Evolutionary conservation across 2,113 vertebrate genomes (phyloP).

Genomic region (Psettodes erumei): DNA sequence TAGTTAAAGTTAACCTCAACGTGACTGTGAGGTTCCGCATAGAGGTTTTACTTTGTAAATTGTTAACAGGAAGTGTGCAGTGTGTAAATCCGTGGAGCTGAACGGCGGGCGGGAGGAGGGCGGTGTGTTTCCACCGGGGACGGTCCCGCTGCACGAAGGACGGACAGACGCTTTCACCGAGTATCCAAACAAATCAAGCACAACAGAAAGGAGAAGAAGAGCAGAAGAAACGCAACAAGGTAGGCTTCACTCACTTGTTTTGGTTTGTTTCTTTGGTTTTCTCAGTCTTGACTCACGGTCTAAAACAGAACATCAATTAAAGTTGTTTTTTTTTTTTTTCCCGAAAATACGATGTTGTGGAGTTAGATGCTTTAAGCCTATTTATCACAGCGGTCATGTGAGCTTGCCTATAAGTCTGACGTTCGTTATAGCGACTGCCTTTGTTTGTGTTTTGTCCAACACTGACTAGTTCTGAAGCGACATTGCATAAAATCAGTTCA

Average conservation of each 20-base stretch:
- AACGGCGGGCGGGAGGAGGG: neutral
- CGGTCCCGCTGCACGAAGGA: constrained; percentile 52
- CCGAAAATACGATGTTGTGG: neutral
- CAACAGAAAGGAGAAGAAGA: neutral
- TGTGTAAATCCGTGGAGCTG: neutral
- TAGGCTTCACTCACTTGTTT: neutral
- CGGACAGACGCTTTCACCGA: constrained; percentile 63
- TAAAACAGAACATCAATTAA: neutral
- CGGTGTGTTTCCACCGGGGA: constrained; percentile 43
- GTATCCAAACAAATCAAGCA: constrained; percentile 8
- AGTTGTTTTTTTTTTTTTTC: constrained; percentile 24
- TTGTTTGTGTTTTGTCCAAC: neutral
- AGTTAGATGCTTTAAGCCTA: neutral
- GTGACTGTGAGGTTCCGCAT: neutral
- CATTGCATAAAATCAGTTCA: too few species aligned
- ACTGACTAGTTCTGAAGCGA: too few species aligned
- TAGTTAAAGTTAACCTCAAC: too few species aligned
- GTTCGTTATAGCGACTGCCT: neutral
- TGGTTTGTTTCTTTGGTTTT: accelerated
- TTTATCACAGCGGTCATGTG: neutral
- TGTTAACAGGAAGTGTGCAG: constrained; percentile 20
- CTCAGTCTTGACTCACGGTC: accelerated
- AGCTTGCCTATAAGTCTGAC: neutral
- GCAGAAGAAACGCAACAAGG: constrained; percentile 36
- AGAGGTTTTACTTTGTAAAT: constrained; percentile 39